Conservation (phyloP, 2,113 vertebrate genomes). For the Micronycteris hirsuta region DNA sequence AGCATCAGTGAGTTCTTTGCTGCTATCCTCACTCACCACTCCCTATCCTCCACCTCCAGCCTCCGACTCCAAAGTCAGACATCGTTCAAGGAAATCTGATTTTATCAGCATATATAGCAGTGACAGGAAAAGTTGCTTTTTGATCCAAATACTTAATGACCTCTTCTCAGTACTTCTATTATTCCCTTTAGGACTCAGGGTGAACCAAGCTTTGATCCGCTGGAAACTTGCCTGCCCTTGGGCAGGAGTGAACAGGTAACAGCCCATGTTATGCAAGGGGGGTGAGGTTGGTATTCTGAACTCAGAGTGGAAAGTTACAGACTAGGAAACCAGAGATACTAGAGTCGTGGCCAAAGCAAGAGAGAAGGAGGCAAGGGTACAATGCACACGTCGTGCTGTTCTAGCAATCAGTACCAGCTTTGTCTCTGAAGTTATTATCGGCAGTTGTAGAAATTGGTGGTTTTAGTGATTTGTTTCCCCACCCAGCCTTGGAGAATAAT, state of each 20-base stretch:
- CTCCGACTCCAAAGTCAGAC: neutral
- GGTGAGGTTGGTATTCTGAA: neutral
- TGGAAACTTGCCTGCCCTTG: conserved; percentile 49
- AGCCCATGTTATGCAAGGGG: neutral
- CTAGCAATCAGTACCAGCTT: neutral
- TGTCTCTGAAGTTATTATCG: conserved; percentile 39
- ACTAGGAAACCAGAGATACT: neutral
- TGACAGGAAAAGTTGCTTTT: neutral
- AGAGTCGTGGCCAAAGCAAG: neutral
- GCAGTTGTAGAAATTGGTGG: conserved; percentile 45
- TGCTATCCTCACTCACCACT: neutral
- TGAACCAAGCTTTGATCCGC: neutral
- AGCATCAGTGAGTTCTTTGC: neutral
- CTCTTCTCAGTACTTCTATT: neutral
- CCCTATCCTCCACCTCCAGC: rapidly evolving
- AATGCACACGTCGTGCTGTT: neutral
- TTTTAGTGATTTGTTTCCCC: conserved; percentile 40
- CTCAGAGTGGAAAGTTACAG: neutral
- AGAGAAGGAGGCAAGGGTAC: neutral
- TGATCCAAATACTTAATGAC: neutral
- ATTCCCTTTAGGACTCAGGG: conserved; percentile 56
- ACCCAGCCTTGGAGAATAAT: conserved; percentile 45
- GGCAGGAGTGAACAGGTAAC: conserved; percentile 65
- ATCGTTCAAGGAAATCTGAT: neutral
- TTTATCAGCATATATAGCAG: neutral